A percentile compares a stretch with the other conserved stretches of the same genome.
These are phyloP conservation scores for Apus apus DNA, from an alignment of 2,113 vertebrate genomes.

Conservation along the genomic window DNA sequence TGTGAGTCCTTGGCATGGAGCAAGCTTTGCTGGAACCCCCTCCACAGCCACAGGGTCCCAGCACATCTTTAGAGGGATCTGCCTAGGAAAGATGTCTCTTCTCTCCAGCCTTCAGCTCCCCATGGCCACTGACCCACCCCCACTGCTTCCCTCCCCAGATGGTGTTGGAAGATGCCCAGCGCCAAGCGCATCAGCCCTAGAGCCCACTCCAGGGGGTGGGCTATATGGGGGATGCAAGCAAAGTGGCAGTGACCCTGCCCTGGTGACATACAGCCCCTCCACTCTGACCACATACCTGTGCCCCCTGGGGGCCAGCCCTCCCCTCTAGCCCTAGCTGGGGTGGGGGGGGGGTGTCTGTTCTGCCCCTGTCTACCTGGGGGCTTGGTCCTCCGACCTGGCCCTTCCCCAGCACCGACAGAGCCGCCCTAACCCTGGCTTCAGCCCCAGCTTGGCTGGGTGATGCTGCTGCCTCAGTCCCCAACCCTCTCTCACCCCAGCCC, in stretches of 20 bases:
- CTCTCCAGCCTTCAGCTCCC: not conserved
- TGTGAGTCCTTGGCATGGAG: fast-evolving
- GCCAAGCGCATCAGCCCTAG: fast-evolving
- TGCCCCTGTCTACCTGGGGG: not conserved
- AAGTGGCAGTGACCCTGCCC: not conserved
- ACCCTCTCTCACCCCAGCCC: not conserved
- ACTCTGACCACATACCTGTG: fast-evolving
- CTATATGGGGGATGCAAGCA: not conserved
- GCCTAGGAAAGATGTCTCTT: not conserved
- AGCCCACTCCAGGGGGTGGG: no score
- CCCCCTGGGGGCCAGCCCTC: fast-evolving
- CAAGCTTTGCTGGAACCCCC: not conserved
- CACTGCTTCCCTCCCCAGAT: not conserved
- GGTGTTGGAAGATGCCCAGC: not conserved
- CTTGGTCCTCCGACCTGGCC: not conserved
- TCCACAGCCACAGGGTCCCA: not conserved
- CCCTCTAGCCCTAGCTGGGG: no score
- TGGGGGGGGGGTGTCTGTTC: no score
- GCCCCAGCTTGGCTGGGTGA: fast-evolving
- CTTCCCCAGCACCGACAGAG: not conserved
- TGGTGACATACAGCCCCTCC: not conserved
- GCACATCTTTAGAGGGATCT: not conserved
- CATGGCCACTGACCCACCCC: fast-evolving
- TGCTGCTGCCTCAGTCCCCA: no score
- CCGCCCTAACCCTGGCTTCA: not conserved